phyloP scores from a whole-genome alignment of 1,140 invertebrate genomes.

The Hyposmocoma kahamanoa region DNA sequence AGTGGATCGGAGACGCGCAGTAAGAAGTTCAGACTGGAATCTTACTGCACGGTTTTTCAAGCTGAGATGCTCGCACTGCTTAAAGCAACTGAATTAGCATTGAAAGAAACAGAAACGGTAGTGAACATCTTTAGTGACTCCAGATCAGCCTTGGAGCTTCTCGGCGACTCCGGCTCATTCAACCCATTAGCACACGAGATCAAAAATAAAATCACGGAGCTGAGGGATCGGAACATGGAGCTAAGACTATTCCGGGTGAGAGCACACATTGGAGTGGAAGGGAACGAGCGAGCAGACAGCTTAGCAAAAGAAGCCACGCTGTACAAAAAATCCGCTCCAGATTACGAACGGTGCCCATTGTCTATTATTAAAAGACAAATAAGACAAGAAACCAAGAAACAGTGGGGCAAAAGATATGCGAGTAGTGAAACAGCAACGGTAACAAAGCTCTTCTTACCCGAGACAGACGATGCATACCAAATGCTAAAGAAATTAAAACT shows the following conservation, averaged over 20 bases:
- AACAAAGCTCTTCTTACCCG: conserved; percentile 3
- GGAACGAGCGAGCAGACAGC: conserved; percentile 2
- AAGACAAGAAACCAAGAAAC: background rate
- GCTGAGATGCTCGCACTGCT: background rate
- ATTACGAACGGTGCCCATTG: background rate
- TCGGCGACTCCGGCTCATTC: background rate
- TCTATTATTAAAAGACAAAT: background rate
- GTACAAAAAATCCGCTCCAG: background rate
- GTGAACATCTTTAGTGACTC: background rate
- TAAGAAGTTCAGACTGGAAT: background rate
- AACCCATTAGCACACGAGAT: background rate
- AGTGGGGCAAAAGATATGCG: background rate
- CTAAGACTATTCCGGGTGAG: background rate
- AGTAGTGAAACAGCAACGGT: background rate
- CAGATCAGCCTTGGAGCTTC: background rate
- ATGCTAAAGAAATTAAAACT: background rate
- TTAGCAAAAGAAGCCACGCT: conserved; percentile 3
- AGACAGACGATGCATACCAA: background rate
- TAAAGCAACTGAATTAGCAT: background rate
- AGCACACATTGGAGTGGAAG: background rate
- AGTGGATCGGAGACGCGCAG: background rate
- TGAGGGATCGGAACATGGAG: background rate
- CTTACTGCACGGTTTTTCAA: background rate
- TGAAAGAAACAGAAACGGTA: background rate
- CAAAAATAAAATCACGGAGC: background rate